These are phyloP conservation scores for Pelobates cultripes DNA, from an alignment of 2,797 vertebrate species.

Conservation along the genomic window DNA sequence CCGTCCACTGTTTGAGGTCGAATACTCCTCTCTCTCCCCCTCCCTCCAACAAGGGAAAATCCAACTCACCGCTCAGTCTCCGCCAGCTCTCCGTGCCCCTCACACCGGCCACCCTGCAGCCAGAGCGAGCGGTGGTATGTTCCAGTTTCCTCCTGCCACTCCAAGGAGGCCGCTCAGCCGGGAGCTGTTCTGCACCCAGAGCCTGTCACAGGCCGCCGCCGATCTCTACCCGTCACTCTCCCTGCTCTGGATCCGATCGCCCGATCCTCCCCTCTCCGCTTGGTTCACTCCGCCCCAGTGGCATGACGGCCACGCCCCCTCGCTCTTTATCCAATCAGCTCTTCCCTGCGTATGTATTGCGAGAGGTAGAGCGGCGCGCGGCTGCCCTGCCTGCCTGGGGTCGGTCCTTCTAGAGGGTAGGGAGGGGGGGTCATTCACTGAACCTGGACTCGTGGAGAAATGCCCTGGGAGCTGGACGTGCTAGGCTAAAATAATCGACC, in stretches of 20 bases:
- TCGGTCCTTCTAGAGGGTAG: neutral
- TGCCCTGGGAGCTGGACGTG: no score
- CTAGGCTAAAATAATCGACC: no score
- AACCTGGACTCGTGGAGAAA: no score
- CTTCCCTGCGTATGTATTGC: neutral
- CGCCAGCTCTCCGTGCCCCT: neutral
- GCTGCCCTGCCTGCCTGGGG: neutral
- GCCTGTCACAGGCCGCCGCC: constrained; percentile 35
- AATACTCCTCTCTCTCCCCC: neutral
- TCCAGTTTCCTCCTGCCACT: neutral
- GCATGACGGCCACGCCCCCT: neutral
- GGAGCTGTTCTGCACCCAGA: constrained; percentile 1
- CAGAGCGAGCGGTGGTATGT: neutral
- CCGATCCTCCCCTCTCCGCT: constrained; percentile 37
- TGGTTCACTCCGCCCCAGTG: constrained; percentile 22
- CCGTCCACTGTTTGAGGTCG: neutral
- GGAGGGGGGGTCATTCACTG: no score
- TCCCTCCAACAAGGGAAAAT: neutral
- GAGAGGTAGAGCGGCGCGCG: neutral
- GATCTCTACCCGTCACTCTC: constrained; percentile 21
- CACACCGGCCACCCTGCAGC: neutral
- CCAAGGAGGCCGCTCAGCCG: constrained; percentile 24
- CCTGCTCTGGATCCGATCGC: constrained; percentile 19
- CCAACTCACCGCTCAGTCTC: constrained; percentile 18
- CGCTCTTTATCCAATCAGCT: neutral